Conservation (phyloP, 2,113 vertebrate genomes). For the Empidonax alnorum region DNA sequence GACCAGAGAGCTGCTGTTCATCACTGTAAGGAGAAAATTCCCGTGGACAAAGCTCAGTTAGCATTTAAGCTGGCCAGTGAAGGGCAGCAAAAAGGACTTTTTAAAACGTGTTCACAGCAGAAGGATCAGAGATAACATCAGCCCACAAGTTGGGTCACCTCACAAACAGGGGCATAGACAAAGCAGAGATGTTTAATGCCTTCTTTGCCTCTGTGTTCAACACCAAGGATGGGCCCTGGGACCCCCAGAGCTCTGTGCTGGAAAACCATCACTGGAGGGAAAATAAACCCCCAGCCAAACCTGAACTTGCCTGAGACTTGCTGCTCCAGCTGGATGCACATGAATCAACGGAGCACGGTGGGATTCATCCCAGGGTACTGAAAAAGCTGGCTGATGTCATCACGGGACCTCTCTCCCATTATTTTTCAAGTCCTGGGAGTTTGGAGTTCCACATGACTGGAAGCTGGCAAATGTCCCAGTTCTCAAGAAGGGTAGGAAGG, state of each 20-base stretch:
- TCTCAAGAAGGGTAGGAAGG: not conserved
- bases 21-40: not conserved
- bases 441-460: not conserved
- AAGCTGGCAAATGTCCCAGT: not conserved
- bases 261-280: not conserved
- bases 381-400: not conserved
- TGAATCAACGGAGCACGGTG: not conserved
- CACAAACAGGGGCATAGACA: not conserved
- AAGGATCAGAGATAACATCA: rapidly evolving
- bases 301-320: not conserved
- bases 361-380: not conserved
- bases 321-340: not conserved
- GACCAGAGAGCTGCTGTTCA: not conserved
- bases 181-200: not conserved
- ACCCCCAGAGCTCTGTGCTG: not conserved
- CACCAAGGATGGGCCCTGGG: not conserved
- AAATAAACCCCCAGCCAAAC: not conserved
- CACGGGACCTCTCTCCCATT: not conserved
- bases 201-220: not conserved
- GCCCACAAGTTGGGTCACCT: rapidly evolving
- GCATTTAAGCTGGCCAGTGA: not conserved
- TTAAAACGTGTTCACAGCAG: not conserved
- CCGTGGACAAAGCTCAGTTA: not conserved
- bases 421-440: not conserved
- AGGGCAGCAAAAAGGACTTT: not conserved